These are phyloP conservation scores for Tribolium freemani DNA, from an alignment of 2,888 invertebrate species.

Conservation along the genomic window DNA sequence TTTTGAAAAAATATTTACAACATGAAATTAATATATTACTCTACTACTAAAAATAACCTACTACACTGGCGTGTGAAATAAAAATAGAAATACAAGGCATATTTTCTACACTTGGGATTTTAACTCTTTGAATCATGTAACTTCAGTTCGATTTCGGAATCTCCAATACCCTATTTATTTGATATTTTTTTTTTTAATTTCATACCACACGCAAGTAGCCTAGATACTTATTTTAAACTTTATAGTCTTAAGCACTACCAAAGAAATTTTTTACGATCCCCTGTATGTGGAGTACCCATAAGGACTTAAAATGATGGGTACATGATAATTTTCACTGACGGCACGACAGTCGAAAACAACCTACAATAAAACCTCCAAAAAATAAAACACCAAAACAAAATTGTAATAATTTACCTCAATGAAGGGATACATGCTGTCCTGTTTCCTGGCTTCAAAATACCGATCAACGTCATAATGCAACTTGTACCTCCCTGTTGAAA, in stretches of 20 bases:
- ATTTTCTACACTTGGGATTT: too few species aligned
- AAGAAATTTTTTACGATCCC: slow-evolving; percentile 70
- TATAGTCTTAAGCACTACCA: background rate
- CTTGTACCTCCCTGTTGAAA: slow-evolving; percentile 80
- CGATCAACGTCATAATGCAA: slow-evolving; percentile 80
- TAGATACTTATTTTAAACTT: background rate
- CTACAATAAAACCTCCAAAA: slow-evolving; percentile 64
- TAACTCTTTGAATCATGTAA: too few species aligned
- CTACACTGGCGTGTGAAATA: too few species aligned
- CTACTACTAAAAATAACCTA: too few species aligned
- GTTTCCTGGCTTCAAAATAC: slow-evolving; percentile 75
- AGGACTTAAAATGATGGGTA: slow-evolving; percentile 82
- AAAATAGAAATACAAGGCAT: too few species aligned
- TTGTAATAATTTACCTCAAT: slow-evolving; percentile 74
- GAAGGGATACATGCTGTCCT: slow-evolving; percentile 81
- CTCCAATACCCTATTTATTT: too few species aligned
- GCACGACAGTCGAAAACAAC: slow-evolving; percentile 79
- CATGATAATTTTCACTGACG: slow-evolving; percentile 79
- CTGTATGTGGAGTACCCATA: slow-evolving; percentile 85
- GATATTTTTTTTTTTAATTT: too few species aligned
- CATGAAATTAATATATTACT: too few species aligned
- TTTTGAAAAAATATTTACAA: too few species aligned
- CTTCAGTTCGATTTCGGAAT: too few species aligned
- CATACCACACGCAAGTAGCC: background rate
- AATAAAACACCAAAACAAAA: slow-evolving; percentile 45